Percentiles rank a stretch among this genome's conserved stretches.
These are phyloP conservation scores for Desoria tigrina DNA, from an alignment of 2,888 invertebrate species.

Conservation along the genomic window DNA sequence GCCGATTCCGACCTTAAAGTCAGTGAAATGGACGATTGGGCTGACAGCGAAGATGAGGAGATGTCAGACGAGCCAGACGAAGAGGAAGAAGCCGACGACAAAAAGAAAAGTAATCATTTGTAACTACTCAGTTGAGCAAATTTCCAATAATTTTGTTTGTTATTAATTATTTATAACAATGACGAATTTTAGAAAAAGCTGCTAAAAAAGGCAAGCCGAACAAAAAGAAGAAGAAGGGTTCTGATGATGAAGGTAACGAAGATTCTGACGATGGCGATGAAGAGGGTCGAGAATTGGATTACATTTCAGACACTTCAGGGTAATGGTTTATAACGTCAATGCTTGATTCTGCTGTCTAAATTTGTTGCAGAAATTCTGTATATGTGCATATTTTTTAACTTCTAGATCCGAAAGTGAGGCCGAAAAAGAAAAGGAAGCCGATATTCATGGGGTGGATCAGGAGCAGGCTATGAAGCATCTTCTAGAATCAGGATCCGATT, in stretches of 20 bases:
- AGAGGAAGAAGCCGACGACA: conserved; percentile 59
- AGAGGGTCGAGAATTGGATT: conserved; percentile 91
- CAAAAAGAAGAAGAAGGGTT: conserved; percentile 76
- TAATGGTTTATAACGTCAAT: conserved; percentile 27
- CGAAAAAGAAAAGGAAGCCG: conserved; percentile 70
- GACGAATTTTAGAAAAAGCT: conserved; percentile 36
- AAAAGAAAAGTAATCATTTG: conserved; percentile 66
- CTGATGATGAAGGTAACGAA: conserved; percentile 87
- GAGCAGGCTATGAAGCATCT: conserved; percentile 84
- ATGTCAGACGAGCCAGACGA: conserved; percentile 70
- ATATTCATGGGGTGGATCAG: conserved; percentile 85
- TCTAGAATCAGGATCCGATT: conserved; percentile 82
- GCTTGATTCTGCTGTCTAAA: background rate
- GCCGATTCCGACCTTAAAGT: conserved; percentile 70
- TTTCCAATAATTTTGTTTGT: conserved; percentile 14
- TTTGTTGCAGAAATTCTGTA: background rate
- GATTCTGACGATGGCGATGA: conserved; percentile 97
- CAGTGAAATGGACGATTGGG: conserved; percentile 94
- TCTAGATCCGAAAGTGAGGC: conserved; percentile 55
- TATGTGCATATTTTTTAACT: background rate
- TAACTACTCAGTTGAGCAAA: too few species aligned
- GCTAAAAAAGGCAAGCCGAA: conserved; percentile 59
- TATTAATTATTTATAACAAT: background rate
- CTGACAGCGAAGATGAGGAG: conserved; percentile 75
- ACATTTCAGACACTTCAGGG: conserved; percentile 84